These are phyloP conservation scores for Vireo altiloquus DNA, from an alignment of 2,113 vertebrate genomes.

Conservation along the genomic window DNA sequence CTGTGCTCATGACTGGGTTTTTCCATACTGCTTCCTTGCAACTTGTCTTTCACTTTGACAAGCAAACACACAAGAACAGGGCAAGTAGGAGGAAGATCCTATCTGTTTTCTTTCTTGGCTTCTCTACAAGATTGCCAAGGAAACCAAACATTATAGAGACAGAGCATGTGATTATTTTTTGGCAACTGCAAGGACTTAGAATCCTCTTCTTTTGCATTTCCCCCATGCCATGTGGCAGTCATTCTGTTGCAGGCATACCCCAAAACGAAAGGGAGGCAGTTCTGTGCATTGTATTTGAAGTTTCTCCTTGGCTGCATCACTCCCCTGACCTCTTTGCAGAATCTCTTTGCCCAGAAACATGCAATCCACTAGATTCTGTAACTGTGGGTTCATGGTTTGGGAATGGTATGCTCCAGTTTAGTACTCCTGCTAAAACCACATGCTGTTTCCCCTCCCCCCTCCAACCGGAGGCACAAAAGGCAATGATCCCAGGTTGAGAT, in stretches of 20 bases:
- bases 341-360: not conserved
- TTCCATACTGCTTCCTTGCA: not conserved
- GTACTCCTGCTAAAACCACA: not conserved
- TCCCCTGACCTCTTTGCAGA: not conserved
- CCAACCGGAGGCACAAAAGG: not conserved
- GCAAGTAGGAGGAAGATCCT: not conserved
- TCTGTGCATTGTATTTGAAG: not conserved
- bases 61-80: not conserved
- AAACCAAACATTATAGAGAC: not conserved
- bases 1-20: not conserved
- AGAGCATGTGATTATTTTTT: not conserved
- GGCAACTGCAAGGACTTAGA: not conserved
- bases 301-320: not conserved
- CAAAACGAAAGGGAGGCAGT: fast-evolving
- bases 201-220: not conserved
- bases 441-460: not conserved
- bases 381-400: not conserved
- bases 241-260: not conserved
- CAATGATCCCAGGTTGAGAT: not conserved
- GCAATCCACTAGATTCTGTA: not conserved
- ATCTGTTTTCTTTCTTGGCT: not conserved
- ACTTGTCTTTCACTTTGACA: not conserved
- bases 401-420: not conserved
- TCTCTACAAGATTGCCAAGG: not conserved
- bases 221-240: fast-evolving